Conservation (phyloP, 2,113 vertebrate genomes). For the Takifugu bimaculatus region DNA sequence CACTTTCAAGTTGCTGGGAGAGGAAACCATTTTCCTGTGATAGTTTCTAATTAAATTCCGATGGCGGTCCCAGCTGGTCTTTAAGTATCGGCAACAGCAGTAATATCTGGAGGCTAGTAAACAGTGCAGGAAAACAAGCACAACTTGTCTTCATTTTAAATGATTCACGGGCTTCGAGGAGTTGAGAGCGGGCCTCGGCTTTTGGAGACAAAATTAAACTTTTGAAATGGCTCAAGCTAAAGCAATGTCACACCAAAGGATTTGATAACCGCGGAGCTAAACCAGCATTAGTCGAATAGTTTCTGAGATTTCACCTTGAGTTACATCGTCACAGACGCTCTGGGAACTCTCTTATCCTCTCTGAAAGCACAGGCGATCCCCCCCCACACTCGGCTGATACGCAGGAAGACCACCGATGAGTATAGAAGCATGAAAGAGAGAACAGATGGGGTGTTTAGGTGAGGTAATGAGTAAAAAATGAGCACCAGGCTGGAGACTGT, state of each 20-base stretch:
- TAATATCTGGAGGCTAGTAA: conserved; percentile 54
- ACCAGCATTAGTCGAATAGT: neutral
- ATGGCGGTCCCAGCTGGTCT: conserved; percentile 42
- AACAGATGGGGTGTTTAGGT: conserved; percentile 66
- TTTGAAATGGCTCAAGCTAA: neutral
- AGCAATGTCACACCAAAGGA: too few relatives aligned
- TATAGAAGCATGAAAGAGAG: conserved; percentile 42
- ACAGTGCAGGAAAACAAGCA: conserved; percentile 25
- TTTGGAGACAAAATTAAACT: neutral
- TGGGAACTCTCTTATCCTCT: conserved; percentile 8
- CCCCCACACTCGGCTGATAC: conserved; percentile 29
- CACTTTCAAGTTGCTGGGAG: conserved; percentile 21
- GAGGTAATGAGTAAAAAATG: conserved; percentile 65
- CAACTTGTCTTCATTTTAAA: conserved; percentile 36
- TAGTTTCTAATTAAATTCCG: conserved; percentile 62
- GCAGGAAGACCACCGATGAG: conserved; percentile 27
- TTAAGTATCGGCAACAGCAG: conserved; percentile 31
- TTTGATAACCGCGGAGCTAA: too few relatives aligned
- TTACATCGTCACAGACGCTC: conserved; percentile 26
- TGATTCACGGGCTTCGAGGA: conserved; percentile 14
- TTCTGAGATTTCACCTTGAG: conserved; percentile 41
- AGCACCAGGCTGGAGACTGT: conserved; percentile 54
- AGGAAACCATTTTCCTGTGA: conserved; percentile 35
- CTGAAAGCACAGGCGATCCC: conserved; percentile 35
- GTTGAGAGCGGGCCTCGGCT: neutral